These are phyloP conservation scores for Anodontia alba DNA, from an alignment of 2,888 invertebrate species.

Conservation along the genomic window DNA sequence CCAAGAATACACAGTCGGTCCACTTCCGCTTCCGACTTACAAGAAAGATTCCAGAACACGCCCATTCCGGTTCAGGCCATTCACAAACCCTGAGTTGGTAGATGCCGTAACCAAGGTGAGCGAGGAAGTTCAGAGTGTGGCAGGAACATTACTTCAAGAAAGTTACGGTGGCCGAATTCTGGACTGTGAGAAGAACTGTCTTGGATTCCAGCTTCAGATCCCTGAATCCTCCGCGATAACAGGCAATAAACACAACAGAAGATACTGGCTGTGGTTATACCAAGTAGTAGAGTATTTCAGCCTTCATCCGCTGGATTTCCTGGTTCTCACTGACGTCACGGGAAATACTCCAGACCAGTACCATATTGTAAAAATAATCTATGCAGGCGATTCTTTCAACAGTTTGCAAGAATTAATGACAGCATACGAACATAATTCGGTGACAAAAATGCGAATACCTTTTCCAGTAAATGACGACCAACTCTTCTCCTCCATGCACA, in stretches of 20 bases:
- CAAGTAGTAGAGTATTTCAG: conserved; percentile 67
- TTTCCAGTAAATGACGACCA: conserved; percentile 38
- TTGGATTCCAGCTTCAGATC: conserved; percentile 62
- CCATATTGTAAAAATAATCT: conserved; percentile 64
- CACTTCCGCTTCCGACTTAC: conserved; percentile 67
- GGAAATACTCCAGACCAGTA: conserved; percentile 62
- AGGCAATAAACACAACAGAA: conserved; percentile 55
- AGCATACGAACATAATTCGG: conserved; percentile 50
- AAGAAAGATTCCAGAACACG: conserved; percentile 54
- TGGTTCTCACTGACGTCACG: conserved; percentile 71
- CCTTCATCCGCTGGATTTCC: conserved; percentile 75
- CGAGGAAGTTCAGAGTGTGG: conserved; percentile 39
- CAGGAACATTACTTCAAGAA: conserved; percentile 68
- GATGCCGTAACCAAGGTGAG: conserved; percentile 35
- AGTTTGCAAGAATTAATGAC: conserved; percentile 59
- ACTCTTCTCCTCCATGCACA: conserved; percentile 48
- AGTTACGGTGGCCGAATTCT: conserved; percentile 70
- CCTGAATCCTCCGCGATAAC: conserved; percentile 63
- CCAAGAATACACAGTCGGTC: conserved; percentile 74
- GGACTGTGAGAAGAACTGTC: conserved; percentile 61
- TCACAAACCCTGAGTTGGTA: conserved; percentile 61
- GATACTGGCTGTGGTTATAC: conserved; percentile 68
- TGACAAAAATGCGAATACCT: conserved; percentile 38
- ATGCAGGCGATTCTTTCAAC: conserved; percentile 63
- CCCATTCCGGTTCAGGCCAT: conserved; percentile 68